phyloP scores from a whole-genome alignment of 2,797 vertebrate species.

The Pangasius sanitwongsei region DNA sequence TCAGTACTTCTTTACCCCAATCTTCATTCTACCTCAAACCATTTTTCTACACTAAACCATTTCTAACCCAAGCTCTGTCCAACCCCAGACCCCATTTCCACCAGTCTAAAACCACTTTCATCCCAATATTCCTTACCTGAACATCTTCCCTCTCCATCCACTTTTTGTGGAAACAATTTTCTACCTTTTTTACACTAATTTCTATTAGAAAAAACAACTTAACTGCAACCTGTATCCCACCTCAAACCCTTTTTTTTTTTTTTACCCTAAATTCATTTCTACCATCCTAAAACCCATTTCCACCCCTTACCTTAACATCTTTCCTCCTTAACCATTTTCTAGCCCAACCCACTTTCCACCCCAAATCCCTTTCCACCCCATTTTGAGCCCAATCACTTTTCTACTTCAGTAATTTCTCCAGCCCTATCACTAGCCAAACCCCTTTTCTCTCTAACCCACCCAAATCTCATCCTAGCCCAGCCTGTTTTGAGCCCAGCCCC shows the following conservation, averaged over 20 bases:
- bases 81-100: too few species aligned
- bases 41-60: background rate
- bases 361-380: constrained; percentile 10
- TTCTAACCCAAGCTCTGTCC: background rate
- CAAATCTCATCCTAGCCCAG: constrained; percentile 58
- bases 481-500: constrained; percentile 50
- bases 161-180: background rate
- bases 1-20: background rate
- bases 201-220: background rate
- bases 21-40: background rate
- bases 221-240: background rate
- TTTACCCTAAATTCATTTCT: background rate
- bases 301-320: background rate
- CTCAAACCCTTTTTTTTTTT: background rate
- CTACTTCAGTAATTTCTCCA: constrained; percentile 17
- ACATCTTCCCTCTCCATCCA: background rate
- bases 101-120: background rate
- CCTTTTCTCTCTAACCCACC: background rate
- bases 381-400: constrained; percentile 12
- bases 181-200: background rate
- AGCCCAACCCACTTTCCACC: constrained; percentile 21
- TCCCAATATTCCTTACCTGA: background rate
- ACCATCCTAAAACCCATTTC: background rate
- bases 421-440: constrained; percentile 19
- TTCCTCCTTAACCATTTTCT: background rate